These are phyloP conservation scores for Branchinecta lindahli DNA, from an alignment of 1,140 invertebrate species.

Conservation along the genomic window DNA sequence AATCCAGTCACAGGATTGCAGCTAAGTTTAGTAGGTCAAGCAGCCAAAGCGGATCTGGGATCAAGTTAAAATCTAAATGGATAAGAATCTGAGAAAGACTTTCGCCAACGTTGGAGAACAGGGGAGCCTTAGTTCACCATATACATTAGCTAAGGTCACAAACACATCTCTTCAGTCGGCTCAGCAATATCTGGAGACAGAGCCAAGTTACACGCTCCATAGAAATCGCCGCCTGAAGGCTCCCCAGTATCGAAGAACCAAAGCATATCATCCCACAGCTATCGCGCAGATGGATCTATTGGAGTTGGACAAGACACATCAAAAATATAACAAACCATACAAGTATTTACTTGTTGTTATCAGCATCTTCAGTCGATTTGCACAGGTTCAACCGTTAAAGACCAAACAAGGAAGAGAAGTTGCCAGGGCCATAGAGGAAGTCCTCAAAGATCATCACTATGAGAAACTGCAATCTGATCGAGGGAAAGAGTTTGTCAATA, in stretches of 20 bases:
- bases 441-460: background rate
- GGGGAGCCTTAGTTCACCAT: background rate
- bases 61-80: background rate
- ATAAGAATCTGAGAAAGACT: background rate
- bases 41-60: background rate
- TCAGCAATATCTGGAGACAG: background rate
- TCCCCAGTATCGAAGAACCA: background rate
- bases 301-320: background rate
- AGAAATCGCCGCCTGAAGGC: background rate
- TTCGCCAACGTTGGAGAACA: background rate
- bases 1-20: background rate
- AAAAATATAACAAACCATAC: background rate
- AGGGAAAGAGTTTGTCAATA: background rate
- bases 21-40: background rate
- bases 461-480: background rate
- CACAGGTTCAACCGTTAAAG: background rate
- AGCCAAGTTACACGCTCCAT: background rate
- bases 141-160: background rate
- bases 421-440: background rate
- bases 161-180: background rate
- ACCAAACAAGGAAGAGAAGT: background rate
- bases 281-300: background rate
- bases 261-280: background rate
- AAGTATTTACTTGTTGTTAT: background rate
- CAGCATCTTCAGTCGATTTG: background rate